Conservation (phyloP, 2,797 vertebrate genomes). For the Microcaecilia unicolor region DNA sequence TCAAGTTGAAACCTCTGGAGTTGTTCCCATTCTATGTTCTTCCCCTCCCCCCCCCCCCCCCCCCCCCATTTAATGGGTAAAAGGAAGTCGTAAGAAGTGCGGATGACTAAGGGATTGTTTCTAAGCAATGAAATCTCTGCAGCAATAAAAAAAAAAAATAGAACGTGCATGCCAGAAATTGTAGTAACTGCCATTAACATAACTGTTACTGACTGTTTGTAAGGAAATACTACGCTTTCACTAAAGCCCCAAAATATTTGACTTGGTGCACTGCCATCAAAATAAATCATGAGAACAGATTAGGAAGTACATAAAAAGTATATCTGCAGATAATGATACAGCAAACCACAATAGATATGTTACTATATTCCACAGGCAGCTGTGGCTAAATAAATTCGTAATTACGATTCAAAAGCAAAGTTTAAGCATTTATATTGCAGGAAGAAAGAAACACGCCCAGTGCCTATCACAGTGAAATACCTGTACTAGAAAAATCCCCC, state of each 20-base stretch:
- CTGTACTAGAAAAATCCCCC: too few relatives aligned
- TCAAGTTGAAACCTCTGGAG: too few relatives aligned
- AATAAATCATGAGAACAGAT: slow-evolving; percentile 59
- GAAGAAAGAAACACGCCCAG: slow-evolving; percentile 4
- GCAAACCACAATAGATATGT: slow-evolving; percentile 55
- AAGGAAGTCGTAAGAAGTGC: too few relatives aligned
- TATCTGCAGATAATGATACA: slow-evolving; percentile 52
- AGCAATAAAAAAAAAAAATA: too few relatives aligned
- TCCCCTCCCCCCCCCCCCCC: too few relatives aligned
- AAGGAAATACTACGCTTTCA: slow-evolving; percentile 8
- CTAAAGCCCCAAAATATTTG: slow-evolving; percentile 42
- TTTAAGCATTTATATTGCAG: slow-evolving; percentile 6
- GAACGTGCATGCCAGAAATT: background rate
- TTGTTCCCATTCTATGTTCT: too few relatives aligned
- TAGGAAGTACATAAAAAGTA: slow-evolving; percentile 55
- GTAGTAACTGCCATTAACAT: background rate
- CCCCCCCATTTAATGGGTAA: too few relatives aligned
- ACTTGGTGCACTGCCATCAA: slow-evolving; percentile 47
- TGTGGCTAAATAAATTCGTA: slow-evolving; percentile 27
- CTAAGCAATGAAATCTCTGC: too few relatives aligned
- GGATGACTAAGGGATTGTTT: too few relatives aligned
- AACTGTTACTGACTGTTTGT: slow-evolving; percentile 2
- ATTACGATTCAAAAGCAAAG: slow-evolving; percentile 27
- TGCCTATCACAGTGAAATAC: background rate
- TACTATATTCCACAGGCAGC: slow-evolving; percentile 36